Percentiles rank a stretch among this genome's conserved stretches.
Evolutionary conservation across 2,888 invertebrate species (phyloP).

Genomic region (Nomada fucata): DNA sequence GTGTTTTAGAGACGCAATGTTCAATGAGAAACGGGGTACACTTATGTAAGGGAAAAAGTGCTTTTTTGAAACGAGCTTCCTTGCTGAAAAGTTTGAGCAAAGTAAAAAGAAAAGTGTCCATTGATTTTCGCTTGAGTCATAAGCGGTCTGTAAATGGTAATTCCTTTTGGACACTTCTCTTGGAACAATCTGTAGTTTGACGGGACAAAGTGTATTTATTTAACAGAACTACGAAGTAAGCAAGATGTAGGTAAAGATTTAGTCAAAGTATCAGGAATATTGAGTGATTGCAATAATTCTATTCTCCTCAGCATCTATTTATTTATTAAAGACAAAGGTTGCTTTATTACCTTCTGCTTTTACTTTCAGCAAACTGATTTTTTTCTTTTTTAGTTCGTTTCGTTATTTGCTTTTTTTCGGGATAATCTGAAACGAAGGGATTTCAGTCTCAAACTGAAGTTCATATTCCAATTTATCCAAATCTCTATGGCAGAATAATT

Average conservation of each 20-base stretch:
- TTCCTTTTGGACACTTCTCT: constrained; percentile 27
- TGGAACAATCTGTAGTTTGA: constrained; percentile 1
- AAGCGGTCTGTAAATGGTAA: constrained; percentile 16
- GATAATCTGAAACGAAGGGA: too few species aligned
- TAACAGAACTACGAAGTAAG: constrained; percentile 11
- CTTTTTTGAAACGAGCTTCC: constrained; percentile 42
- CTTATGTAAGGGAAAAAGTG: constrained; percentile 46
- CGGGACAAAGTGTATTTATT: constrained; percentile 19
- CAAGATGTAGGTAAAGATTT: constrained; percentile 29
- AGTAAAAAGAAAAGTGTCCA: constrained; percentile 21
- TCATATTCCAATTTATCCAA: too few species aligned
- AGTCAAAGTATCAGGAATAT: constrained; percentile 15
- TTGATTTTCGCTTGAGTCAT: constrained; percentile 1
- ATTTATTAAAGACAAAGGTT: constrained; percentile 5
- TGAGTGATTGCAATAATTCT: constrained; percentile 20
- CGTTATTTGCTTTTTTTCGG: too few species aligned
- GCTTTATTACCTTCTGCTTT: background rate
- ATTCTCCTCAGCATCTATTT: background rate
- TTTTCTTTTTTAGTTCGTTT: too few species aligned
- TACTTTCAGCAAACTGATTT: background rate
- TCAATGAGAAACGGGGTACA: constrained; percentile 14
- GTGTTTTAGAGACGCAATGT: constrained; percentile 25
- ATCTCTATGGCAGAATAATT: background rate
- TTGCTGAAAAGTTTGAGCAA: constrained; percentile 28
- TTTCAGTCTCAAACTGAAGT: too few species aligned